Percentiles rank a stretch among this genome's conserved stretches.
phyloP scores from a whole-genome alignment of 2,797 vertebrate genomes.

The Phyllotis vaccarum region DNA sequence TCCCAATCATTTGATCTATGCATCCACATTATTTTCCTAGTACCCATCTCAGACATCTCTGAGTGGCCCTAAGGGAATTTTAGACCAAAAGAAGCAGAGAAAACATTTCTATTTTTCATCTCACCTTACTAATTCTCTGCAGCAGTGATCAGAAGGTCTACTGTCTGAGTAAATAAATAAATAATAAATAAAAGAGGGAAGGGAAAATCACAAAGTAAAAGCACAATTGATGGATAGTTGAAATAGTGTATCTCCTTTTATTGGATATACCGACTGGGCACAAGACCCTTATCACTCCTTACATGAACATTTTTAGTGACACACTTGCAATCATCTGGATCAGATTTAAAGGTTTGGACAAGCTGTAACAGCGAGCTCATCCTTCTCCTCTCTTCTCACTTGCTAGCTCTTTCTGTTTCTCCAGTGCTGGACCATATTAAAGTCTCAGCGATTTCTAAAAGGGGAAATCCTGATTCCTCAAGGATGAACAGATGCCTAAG shows the following conservation, averaged over 20 bases:
- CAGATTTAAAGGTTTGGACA: not conserved
- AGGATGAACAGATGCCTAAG: not conserved
- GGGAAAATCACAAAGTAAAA: not conserved
- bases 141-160: not conserved
- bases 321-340: not conserved
- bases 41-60: not conserved
- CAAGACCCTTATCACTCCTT: not conserved
- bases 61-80: conserved; percentile 5
- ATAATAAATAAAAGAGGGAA: not conserved
- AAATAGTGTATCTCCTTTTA: not conserved
- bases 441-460: not conserved
- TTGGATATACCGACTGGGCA: not conserved
- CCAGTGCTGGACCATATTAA: not conserved
- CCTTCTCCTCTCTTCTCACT: not conserved
- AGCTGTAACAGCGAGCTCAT: not conserved
- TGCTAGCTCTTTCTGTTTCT: not conserved
- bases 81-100: conserved; percentile 11
- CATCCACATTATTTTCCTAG: not conserved
- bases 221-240: not conserved
- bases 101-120: conserved; percentile 55
- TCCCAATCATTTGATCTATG: not conserved
- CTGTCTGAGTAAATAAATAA: conserved; percentile 15
- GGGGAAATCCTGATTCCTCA: not conserved
- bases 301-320: not conserved
- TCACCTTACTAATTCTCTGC: not conserved